phyloP scores from a whole-genome alignment of 2,888 invertebrate species.

The Agrotis clavis region DNA sequence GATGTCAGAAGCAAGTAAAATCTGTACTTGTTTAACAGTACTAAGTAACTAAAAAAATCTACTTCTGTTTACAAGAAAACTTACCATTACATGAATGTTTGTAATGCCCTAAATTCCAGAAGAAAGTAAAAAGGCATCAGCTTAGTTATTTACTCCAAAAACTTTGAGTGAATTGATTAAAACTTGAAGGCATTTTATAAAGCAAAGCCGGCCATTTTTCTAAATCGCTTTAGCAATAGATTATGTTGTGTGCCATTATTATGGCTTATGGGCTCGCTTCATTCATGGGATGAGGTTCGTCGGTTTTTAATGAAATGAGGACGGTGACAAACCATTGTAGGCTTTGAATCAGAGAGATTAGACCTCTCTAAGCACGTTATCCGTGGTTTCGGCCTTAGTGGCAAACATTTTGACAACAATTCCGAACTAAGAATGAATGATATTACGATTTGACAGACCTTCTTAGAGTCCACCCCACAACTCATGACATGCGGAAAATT shows the following conservation, averaged over 20 bases:
- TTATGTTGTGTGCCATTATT: constrained; percentile 19
- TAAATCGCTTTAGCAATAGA: constrained; percentile 37
- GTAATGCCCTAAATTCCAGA: constrained; percentile 20
- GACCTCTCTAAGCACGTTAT: too few species aligned
- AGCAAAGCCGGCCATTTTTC: constrained; percentile 36
- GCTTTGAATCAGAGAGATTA: too few species aligned
- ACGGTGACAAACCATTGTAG: background rate
- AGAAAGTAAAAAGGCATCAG: constrained; percentile 13
- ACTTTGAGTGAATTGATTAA: constrained; percentile 56
- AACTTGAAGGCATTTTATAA: constrained; percentile 40
- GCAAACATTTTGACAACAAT: too few species aligned
- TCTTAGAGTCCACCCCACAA: too few species aligned
- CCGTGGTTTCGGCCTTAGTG: too few species aligned
- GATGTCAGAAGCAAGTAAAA: too few species aligned
- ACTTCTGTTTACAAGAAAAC: background rate
- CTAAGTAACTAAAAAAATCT: background rate
- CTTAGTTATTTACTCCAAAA: constrained; percentile 53
- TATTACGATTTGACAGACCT: too few species aligned
- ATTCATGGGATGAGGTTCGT: background rate
- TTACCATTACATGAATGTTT: background rate
- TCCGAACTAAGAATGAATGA: too few species aligned
- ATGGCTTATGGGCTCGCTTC: constrained; percentile 5
- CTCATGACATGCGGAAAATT: too few species aligned
- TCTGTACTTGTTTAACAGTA: too few species aligned
- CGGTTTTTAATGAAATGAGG: background rate